Conservation (phyloP, 2,113 vertebrate genomes). For the Toxotes chatareus region DNA sequence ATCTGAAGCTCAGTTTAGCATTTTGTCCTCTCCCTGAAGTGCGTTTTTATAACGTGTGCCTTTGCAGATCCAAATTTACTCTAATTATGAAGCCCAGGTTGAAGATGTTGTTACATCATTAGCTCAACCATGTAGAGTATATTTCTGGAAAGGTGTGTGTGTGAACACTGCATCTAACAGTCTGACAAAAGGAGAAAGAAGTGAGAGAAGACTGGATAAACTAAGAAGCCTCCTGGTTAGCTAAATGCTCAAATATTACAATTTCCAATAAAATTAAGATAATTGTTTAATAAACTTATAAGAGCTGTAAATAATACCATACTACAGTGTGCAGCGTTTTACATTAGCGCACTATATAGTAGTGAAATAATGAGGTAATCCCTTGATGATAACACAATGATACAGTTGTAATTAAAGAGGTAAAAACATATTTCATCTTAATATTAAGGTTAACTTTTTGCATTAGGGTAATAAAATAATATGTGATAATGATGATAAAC, state of each 20-base stretch:
- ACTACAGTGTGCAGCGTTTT: neutral
- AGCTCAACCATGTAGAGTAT: conserved; percentile 38
- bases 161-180: conserved; percentile 9
- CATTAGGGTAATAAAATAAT: neutral
- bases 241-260: neutral
- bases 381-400: neutral
- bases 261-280: neutral
- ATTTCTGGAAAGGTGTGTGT: conserved; percentile 30
- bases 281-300: neutral
- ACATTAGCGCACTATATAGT: neutral
- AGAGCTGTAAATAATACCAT: neutral
- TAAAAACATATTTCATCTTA: too few relatives aligned
- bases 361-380: neutral
- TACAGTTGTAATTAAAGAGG: too few relatives aligned
- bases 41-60: conserved; percentile 24
- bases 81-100: conserved; percentile 42
- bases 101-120: conserved; percentile 50
- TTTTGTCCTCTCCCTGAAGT: conserved; percentile 20
- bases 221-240: neutral
- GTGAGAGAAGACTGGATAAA: neutral
- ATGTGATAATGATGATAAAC: neutral
- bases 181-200: conserved; percentile 4
- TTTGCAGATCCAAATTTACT: conserved; percentile 34
- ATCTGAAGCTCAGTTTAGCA: conserved; percentile 1
- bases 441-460: too few relatives aligned